Conservation (phyloP, 2,888 invertebrate species). For the Drosophila emarginata region DNA sequence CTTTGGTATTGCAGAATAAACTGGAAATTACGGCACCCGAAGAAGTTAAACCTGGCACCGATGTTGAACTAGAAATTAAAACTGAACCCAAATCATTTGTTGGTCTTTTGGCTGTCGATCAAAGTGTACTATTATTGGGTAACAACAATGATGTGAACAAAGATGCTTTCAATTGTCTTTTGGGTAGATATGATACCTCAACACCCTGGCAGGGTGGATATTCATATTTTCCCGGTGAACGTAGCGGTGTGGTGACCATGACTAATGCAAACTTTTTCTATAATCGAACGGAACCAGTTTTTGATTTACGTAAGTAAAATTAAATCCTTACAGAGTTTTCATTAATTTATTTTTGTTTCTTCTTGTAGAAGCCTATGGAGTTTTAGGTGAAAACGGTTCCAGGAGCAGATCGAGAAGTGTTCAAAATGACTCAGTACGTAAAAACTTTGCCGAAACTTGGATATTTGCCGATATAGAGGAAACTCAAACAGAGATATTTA, state of each 20-base stretch:
- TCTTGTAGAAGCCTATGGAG: constrained; percentile 36
- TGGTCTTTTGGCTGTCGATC: constrained; percentile 93
- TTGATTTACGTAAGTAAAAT: constrained; percentile 35
- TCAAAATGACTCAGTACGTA: constrained; percentile 80
- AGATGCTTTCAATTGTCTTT: constrained; percentile 85
- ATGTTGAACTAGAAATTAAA: constrained; percentile 90
- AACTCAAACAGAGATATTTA: constrained; percentile 66
- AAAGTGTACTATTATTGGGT: constrained; percentile 89
- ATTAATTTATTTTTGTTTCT: too few species aligned
- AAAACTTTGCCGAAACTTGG: constrained; percentile 89
- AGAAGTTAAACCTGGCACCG: constrained; percentile 89
- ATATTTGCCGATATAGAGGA: constrained; percentile 83
- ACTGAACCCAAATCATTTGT: constrained; percentile 94
- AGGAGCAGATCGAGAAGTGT: constrained; percentile 32
- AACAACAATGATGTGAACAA: constrained; percentile 84
- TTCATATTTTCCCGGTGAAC: constrained; percentile 77
- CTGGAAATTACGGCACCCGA: constrained; percentile 87
- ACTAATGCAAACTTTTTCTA: constrained; percentile 81
- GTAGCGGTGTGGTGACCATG: constrained; percentile 78
- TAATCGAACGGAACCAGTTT: constrained; percentile 66
- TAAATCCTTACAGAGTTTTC: too few species aligned
- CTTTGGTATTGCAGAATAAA: constrained; percentile 86
- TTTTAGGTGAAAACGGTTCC: constrained; percentile 3
- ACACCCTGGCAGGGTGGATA: constrained; percentile 80
- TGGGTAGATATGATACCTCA: constrained; percentile 85